phyloP scores from a whole-genome alignment of 2,888 invertebrate species.

The Nymphalis c-album region DNA sequence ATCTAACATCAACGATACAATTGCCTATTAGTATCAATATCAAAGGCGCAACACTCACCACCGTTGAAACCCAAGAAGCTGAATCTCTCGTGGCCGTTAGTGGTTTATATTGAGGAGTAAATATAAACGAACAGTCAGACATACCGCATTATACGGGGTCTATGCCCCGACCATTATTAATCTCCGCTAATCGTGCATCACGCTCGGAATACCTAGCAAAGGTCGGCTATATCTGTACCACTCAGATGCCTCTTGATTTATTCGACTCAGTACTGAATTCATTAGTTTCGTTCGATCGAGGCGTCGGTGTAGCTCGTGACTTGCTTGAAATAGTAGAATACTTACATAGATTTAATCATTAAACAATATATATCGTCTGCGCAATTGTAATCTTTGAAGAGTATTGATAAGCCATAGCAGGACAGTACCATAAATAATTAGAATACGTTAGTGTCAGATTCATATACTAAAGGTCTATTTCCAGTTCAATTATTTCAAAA shows the following conservation, averaged over 20 bases:
- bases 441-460: no score
- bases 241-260: constrained; percentile 39
- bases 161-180: constrained; percentile 35
- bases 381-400: neutral
- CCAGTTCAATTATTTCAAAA: no score
- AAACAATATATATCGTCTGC: neutral
- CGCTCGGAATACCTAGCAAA: constrained; percentile 38
- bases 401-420: no score
- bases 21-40: neutral
- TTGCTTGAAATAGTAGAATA: constrained; percentile 2
- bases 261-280: constrained; percentile 33
- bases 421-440: no score
- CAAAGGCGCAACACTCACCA: neutral
- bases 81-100: neutral
- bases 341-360: neutral
- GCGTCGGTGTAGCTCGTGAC: constrained; percentile 5
- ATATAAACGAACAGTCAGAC: constrained; percentile 9
- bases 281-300: constrained; percentile 35
- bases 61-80: neutral
- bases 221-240: constrained; percentile 38
- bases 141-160: constrained; percentile 27
- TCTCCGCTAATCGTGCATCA: constrained; percentile 37
- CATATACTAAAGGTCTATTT: no score
- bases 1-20: constrained; percentile 2
- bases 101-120: neutral